These are phyloP conservation scores for Anthopleura xanthogrammica DNA, from an alignment of 92 coral and sea anemone species.

Conservation along the genomic window DNA sequence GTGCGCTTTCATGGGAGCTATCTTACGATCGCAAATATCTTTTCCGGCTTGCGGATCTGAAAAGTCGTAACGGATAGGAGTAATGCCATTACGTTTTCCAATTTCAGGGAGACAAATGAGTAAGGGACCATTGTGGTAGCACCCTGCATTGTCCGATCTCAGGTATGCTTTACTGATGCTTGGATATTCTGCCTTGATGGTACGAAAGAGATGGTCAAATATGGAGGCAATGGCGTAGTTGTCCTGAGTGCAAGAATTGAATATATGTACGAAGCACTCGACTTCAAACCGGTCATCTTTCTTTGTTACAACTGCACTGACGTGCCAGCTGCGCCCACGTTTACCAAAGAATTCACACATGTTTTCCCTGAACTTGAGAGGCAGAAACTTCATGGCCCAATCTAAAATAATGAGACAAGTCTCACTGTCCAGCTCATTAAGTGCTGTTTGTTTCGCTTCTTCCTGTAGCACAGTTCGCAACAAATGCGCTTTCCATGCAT, in stretches of 20 bases:
- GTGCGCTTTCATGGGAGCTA: background rate
- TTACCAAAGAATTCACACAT: slow-evolving; percentile 51
- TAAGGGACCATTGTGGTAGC: slow-evolving; percentile 35
- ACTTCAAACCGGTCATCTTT: slow-evolving; percentile 28
- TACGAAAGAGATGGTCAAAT: slow-evolving; percentile 32
- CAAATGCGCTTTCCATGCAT: slow-evolving; percentile 37
- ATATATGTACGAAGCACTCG: slow-evolving; percentile 42
- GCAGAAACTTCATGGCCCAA: slow-evolving; percentile 53
- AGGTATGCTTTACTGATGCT: slow-evolving; percentile 24
- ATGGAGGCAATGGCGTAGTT: slow-evolving; percentile 26
- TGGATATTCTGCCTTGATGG: slow-evolving; percentile 37
- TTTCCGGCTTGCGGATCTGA: too few species aligned
- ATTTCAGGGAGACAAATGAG: slow-evolving; percentile 21
- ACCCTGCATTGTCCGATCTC: slow-evolving; percentile 42
- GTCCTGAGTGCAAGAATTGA: slow-evolving; percentile 17
- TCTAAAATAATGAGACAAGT: slow-evolving; percentile 35
- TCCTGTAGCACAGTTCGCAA: slow-evolving; percentile 29
- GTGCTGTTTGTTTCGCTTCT: slow-evolving; percentile 39
- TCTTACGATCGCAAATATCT: background rate
- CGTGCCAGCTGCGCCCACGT: slow-evolving; percentile 49
- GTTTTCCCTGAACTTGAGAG: slow-evolving; percentile 34
- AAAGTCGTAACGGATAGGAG: background rate
- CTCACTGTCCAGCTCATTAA: slow-evolving; percentile 20
- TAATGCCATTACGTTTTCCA: slow-evolving; percentile 28
- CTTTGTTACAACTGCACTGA: slow-evolving; percentile 45